Evolutionary conservation across 2,113 vertebrate genomes (phyloP), one percentile per base, ranked within the genome.

Genomic region (Saccopteryx bilineata): DNA sequence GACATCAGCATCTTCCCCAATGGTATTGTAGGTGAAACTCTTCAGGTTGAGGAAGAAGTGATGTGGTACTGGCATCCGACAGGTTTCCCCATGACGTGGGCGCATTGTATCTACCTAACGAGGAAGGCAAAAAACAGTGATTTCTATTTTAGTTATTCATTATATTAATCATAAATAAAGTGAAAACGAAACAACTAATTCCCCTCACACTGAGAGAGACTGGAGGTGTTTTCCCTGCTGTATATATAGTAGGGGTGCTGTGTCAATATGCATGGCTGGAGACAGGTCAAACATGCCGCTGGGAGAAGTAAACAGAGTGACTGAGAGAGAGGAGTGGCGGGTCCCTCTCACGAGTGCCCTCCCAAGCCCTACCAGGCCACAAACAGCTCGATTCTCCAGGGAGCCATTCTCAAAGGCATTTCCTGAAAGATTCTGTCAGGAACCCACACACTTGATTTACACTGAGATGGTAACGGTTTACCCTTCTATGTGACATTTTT

Each of bases 11-110:
- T 99, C 99, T 96, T 99, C 99, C 76, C 99, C 99, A 98, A 99
- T 99, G 96, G 99, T 99, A 98, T 99, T 99, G 97, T 99, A 99
- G 88, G 99, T 99, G 96, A 99, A 99, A 98, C 99, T 99, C 98
- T 99, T 99, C 69, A 99, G 98, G 90, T 99, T 99, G 97, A 99
- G 99, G 97, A 99, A 99, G 96, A 99, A 99, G 97, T 99, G 99
- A 96, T 99, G 99, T 81, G 99, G 99, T 95, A 99, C 98, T 5
- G 99, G 99, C 97, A 99, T 98, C 82, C 99, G 98, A 90, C 99
- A 99, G 63, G 98, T 97, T 81, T 99, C 99, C 46, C 99, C 99
- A 76, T 99, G 99, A 61, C 99, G 99, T 97, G 99, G 99, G 52
- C 98, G 99, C 97, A 98, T 98, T 31, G 99, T 99, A 95, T 99